phyloP scores from a whole-genome alignment of 1,140 invertebrate genomes.

The Aphelenchoides avenae region DNA sequence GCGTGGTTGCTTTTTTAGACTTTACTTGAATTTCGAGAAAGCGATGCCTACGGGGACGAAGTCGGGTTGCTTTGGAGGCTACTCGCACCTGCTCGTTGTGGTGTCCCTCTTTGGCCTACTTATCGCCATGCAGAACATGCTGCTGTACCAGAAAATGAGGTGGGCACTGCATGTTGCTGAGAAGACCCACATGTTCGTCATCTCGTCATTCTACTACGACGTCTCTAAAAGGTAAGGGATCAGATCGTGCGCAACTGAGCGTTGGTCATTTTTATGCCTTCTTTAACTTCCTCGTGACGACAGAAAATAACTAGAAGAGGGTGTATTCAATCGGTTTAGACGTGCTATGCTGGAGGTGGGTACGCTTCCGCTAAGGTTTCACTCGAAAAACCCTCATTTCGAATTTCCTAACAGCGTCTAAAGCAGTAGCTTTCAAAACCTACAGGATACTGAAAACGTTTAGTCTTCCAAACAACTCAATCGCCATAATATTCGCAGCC shows the following conservation, averaged over 20 bases:
- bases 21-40: too few species aligned
- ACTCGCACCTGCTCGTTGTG: slow-evolving; percentile 16
- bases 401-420: neutral
- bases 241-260: too few species aligned
- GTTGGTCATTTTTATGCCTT: too few species aligned
- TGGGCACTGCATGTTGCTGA: slow-evolving; percentile 25
- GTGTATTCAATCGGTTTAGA: too few species aligned
- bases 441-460: slow-evolving; percentile 4
- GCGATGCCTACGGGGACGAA: too few species aligned
- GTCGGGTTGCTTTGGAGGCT: too few species aligned
- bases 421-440: neutral
- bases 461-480: slow-evolving; percentile 22
- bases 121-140: slow-evolving; percentile 13
- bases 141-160: slow-evolving; percentile 22
- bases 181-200: slow-evolving; percentile 31
- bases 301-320: too few species aligned
- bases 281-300: too few species aligned
- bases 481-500: slow-evolving; percentile 22
- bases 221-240: slow-evolving; percentile 28
- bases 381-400: slow-evolving; percentile 6
- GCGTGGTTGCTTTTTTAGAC: too few species aligned
- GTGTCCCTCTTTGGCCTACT: too few species aligned
- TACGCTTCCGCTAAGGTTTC: neutral
- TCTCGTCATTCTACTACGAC: slow-evolving; percentile 29
- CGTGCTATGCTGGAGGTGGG: too few species aligned